Percentiles rank a stretch among this genome's conserved stretches.
Conservation (phyloP, 37 sponge, comb jelly and placozoan genomes). For the Tethya wilhelma region DNA sequence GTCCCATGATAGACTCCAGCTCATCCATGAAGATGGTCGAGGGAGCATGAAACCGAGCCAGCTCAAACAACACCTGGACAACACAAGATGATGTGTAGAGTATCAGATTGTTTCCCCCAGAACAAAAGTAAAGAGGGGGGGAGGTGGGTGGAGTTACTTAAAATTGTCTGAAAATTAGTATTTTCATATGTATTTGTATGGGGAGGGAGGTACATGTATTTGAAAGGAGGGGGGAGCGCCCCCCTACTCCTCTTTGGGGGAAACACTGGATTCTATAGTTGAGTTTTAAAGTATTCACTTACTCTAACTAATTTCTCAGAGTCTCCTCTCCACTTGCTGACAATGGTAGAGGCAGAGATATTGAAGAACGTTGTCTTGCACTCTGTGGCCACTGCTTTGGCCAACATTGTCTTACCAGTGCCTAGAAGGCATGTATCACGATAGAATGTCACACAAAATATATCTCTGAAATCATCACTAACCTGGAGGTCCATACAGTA, state of each 20-base stretch:
- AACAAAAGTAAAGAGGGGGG: too few species aligned
- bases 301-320: constrained; percentile 96
- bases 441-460: not conserved
- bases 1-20: constrained; percentile 95
- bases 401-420: constrained; percentile 98
- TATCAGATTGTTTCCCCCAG: too few species aligned
- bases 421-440: constrained; percentile 29
- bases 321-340: constrained; percentile 99
- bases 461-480: not conserved
- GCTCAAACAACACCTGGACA: constrained; percentile 89
- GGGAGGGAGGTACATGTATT: not conserved
- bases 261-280: not conserved
- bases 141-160: too few species aligned
- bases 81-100: not conserved
- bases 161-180: too few species aligned
- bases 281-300: not conserved
- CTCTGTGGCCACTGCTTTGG: constrained; percentile 99
- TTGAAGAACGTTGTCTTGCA: constrained; percentile 99
- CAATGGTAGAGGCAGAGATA: constrained; percentile 97
- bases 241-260: too few species aligned
- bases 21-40: constrained; percentile 99
- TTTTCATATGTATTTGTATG: too few species aligned
- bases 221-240: too few species aligned
- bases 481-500: constrained; percentile 99
- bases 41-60: constrained; percentile 98